A percentile compares a stretch with the other conserved stretches of the same genome.
phyloP scores from a whole-genome alignment of 2,797 vertebrate species.

The Choloepus didactylus region DNA sequence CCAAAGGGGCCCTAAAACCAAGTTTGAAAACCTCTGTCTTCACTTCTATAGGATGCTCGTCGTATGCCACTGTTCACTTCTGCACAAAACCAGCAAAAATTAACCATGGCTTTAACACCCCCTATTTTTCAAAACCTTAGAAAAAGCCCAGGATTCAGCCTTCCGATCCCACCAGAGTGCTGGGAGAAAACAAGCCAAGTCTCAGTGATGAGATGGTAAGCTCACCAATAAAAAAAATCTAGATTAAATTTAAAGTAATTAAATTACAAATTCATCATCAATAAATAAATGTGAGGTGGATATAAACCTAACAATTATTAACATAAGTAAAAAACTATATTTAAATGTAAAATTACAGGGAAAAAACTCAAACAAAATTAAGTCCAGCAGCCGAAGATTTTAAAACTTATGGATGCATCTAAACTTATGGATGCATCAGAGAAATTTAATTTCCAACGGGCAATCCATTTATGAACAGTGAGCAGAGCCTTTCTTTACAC shows the following conservation, averaged over 20 bases:
- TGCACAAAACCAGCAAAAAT: too few relatives aligned
- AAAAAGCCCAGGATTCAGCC: background rate
- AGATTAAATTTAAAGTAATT: too few relatives aligned
- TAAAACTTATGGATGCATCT: background rate
- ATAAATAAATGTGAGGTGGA: too few relatives aligned
- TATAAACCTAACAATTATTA: too few relatives aligned
- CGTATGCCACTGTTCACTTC: too few relatives aligned
- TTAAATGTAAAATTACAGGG: background rate
- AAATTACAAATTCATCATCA: too few relatives aligned
- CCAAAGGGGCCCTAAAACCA: accelerated
- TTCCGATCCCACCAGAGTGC: too few relatives aligned
- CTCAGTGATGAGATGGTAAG: too few relatives aligned
- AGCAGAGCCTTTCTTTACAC: background rate
- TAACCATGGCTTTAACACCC: background rate
- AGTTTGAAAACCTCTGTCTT: background rate
- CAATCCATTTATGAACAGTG: background rate
- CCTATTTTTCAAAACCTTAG: constrained; percentile 1
- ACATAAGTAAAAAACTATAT: background rate
- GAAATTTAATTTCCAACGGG: background rate
- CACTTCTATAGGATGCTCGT: too few relatives aligned
- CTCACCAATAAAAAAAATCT: too few relatives aligned
- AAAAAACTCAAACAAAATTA: background rate
- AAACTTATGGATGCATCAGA: background rate
- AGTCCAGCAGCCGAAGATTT: background rate
- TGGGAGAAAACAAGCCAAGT: background rate